Conservation (phyloP, 2,797 vertebrate genomes). For the Notoglanidium macrostoma region DNA sequence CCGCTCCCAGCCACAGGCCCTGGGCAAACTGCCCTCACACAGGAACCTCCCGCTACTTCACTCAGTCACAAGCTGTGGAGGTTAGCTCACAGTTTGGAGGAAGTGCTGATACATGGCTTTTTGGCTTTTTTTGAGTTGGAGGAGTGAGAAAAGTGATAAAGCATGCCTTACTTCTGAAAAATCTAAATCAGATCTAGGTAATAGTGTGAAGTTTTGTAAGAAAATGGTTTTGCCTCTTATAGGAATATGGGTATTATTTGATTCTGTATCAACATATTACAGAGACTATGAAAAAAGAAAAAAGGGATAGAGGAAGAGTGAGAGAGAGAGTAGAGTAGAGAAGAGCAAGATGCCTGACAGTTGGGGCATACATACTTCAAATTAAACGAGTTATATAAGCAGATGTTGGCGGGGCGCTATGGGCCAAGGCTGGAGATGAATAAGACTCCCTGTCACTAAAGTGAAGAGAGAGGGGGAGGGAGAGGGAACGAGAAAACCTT, state of each 20-base stretch:
- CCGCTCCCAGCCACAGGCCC: constrained; percentile 39
- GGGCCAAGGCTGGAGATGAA: constrained; percentile 66
- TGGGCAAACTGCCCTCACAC: constrained; percentile 45
- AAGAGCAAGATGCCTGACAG: constrained; percentile 64
- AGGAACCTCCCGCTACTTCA: constrained; percentile 50
- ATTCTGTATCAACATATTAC: constrained; percentile 35
- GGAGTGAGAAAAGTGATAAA: constrained; percentile 1
- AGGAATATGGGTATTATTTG: constrained; percentile 35
- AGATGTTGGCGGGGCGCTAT: constrained; percentile 68
- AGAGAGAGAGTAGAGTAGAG: constrained; percentile 50
- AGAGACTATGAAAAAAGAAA: constrained; percentile 55
- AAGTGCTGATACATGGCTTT: constrained; percentile 37
- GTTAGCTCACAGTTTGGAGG: constrained; percentile 26
- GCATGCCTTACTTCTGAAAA: neutral
- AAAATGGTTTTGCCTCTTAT: neutral
- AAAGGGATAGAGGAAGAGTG: constrained; percentile 53
- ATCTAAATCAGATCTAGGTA: neutral
- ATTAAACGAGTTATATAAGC: constrained; percentile 78
- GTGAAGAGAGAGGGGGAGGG: constrained; percentile 47
- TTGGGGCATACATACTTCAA: constrained; percentile 70
- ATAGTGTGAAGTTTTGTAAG: neutral
- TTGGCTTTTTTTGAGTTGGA: neutral
- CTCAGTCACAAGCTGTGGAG: constrained; percentile 44
- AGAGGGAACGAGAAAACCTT: constrained; percentile 50
- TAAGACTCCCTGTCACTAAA: constrained; percentile 69